Conservation (phyloP, 2,113 vertebrate species). For the Trogon surrucura region DNA sequence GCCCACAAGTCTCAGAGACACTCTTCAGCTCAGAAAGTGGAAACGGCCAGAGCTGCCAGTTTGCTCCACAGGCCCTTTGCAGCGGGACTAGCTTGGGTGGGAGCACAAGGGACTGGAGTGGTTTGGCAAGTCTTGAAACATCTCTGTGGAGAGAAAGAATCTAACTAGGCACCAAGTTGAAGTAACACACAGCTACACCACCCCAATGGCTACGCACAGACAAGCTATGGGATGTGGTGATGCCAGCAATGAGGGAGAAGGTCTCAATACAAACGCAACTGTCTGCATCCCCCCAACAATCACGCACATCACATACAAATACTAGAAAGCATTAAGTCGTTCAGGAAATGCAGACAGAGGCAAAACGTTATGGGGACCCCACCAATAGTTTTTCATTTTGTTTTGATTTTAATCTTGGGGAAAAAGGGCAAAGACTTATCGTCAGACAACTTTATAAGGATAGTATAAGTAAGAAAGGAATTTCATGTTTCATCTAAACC, state of each 20-base stretch:
- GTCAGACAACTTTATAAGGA: neutral
- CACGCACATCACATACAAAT: neutral
- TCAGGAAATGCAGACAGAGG: neutral
- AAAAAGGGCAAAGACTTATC: neutral
- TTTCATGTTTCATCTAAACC: slow-evolving; percentile 16
- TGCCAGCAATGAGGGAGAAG: neutral
- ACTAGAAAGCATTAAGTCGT: neutral
- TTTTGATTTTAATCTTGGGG: neutral
- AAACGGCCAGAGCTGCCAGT: neutral
- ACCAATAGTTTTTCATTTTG: neutral
- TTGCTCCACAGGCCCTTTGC: neutral
- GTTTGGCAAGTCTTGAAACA: neutral
- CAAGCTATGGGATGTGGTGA: neutral
- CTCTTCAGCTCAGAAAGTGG: neutral
- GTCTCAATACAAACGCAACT: neutral
- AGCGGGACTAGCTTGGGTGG: neutral
- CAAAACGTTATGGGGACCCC: neutral
- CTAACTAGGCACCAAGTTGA: neutral
- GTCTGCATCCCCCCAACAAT: neutral
- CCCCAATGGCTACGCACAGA: neutral
- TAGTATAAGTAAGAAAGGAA: neutral
- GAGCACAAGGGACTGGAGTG: neutral
- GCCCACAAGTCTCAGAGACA: neutral
- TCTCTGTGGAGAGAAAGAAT: neutral
- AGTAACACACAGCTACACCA: neutral